Base-by-base conservation (phyloP, 2,888 invertebrate species). In the Yponomeuta evonymella region DNA sequence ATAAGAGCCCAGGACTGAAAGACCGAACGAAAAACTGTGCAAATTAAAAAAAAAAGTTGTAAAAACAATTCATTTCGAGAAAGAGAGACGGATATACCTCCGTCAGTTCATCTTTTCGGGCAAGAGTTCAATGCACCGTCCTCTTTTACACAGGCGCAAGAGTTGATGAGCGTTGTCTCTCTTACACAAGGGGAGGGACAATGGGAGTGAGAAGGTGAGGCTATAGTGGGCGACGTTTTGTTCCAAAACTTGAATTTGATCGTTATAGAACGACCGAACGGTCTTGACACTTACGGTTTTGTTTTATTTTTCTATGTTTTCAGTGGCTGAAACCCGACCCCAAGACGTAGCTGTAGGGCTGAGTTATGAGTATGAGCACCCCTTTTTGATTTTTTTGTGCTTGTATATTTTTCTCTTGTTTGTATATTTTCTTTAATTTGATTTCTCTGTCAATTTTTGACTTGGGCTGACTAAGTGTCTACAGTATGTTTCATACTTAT, bases 241-340 rank as follows among this genome's bases (percentile, higher is more conserved):
- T 85, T 83, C 82, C 78, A 83, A 86, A 23, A 84, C 85, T 83
- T 86, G 88, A 89, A 89, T 90, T 89, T 87, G 89, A 89, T 88
- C 88, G 85, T 83, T 87, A 83, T 84, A 86, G 79, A 77, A 79
- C 84, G 85, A 77, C 79, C 74, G 73, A 73, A 71, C 73, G 68
- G 74, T 83, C 79, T 89, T 89, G 88, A 76, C 86, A 84, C 83
- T 89, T 84, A 8, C 3, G 43, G 15, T 58, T 8, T 51, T 51
- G 10, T 51, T 51, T 51, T 51, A 6, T 43, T 43, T 43, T 43
- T 43, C 6, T 8, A 43, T 23, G 23, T 23, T 23, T 23, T 23
- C 23, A 23, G 23, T 23, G 23, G 23, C 23, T 23, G 23, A 23
- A 23, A 23, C 23, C 23, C 23, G 23, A 23, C 23, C 23, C 23